Conservation (phyloP, 2,113 vertebrate species). For the Ophthalmolycus amberensis region DNA sequence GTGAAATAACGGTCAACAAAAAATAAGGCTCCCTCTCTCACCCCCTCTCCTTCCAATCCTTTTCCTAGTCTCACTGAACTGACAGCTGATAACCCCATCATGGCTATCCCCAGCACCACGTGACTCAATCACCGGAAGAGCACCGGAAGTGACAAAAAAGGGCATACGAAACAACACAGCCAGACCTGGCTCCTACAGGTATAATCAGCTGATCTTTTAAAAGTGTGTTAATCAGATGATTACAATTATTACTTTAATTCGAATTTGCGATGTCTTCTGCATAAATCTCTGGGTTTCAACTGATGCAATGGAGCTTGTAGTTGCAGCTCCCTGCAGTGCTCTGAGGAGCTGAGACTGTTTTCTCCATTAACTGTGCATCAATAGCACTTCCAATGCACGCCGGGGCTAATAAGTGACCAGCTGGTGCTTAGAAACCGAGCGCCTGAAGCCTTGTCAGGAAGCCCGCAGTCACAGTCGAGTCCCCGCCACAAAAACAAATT, state of each 20-base stretch:
- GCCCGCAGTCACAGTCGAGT: slow-evolving; percentile 47
- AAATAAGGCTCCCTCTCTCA: too few species aligned
- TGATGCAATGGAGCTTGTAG: slow-evolving; percentile 2
- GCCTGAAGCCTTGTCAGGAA: slow-evolving; percentile 60
- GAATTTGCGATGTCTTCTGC: slow-evolving; percentile 1
- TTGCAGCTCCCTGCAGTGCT: slow-evolving; percentile 18
- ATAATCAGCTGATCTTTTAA: not conserved
- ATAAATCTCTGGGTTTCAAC: slow-evolving; percentile 19
- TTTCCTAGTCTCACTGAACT: too few species aligned
- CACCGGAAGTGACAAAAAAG: too few species aligned
- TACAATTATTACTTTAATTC: slow-evolving; percentile 3
- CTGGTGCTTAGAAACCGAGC: slow-evolving; percentile 57
- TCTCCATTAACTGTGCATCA: slow-evolving; percentile 65
- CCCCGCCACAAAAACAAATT: slow-evolving; percentile 53
- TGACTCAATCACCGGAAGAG: too few species aligned
- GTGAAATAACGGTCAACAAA: too few species aligned
- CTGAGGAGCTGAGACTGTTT: slow-evolving; percentile 42
- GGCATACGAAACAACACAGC: too few species aligned
- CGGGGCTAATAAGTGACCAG: slow-evolving; percentile 72
- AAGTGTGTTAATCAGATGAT: slow-evolving; percentile 4
- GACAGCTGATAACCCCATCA: too few species aligned
- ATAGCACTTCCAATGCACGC: slow-evolving; percentile 60
- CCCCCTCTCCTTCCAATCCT: too few species aligned
- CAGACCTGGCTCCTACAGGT: too few species aligned
- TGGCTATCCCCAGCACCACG: too few species aligned